Evolutionary conservation across 2,797 vertebrate genomes (phyloP), one percentile per base, ranked within the genome.

Genomic region (Rhinichthys osculus): DNA sequence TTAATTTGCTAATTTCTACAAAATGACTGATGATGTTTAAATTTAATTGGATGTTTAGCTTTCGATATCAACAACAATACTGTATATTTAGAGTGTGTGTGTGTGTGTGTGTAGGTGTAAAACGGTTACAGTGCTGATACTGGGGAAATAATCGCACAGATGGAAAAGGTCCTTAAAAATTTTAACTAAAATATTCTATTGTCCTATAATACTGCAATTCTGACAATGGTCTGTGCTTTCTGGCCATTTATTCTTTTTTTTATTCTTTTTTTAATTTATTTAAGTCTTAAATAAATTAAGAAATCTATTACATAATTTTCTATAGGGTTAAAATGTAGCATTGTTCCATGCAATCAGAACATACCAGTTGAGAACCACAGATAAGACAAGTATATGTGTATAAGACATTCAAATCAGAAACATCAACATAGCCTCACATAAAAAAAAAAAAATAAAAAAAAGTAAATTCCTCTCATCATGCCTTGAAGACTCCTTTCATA

Each of bases 401-500:
- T 16, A 50, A 78, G 19, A 62, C 33, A 5, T 42, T 72, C 5
- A 19, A 27, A 21, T 19, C 14, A 38, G 8, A 71, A 82, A 42
- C 16, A 7, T 44, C 5, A 33, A 33, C 54, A 33, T 66, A 40
- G 9, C 9, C 77, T 78, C 33, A 17, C 33, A 27, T 38, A 11
- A 38, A 54, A 27, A n/a, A 23, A 57, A 23, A 23, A 7, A 19
- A 52, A 17, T 3, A 2, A 50, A 10, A 59, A 40, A 21, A 40
- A 59, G 1, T n/a, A 0, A 64, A 47, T 30, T 66, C 42, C 33
- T 67, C 40, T 73, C 38, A 81, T 87, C 90, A 89, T 88, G 82
- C 90, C 88, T 90, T 85, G 81, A 50, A 85, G 79, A 86, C 66
- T 76, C 77, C 86, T 89, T 83, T 86, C 57, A 54, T 72, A 87